Evolutionary conservation across 2,797 vertebrate genomes (phyloP).

Genomic region (Thamnophis elegans): DNA sequence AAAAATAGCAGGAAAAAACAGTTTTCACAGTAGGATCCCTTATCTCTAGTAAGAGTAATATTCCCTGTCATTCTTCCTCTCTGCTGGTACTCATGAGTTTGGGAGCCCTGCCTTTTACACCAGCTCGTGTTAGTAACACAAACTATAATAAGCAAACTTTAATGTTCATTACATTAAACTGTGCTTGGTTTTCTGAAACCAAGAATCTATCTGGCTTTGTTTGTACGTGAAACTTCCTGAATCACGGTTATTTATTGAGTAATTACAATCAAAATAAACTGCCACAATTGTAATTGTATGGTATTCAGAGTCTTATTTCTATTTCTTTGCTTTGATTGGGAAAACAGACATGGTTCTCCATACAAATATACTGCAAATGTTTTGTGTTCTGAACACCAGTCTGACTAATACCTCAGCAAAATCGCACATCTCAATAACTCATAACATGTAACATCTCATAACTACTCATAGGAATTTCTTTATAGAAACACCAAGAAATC

Average conservation of each 20-base stretch:
- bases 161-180: background rate
- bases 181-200: background rate
- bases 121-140: background rate
- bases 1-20: background rate
- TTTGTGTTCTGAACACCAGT: constrained; percentile 30
- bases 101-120: background rate
- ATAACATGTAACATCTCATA: background rate
- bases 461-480: background rate
- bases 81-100: background rate
- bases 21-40: background rate
- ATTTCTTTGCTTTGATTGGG: constrained; percentile 45
- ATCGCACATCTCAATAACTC: background rate
- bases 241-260: background rate
- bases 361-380: background rate
- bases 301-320: constrained; percentile 1
- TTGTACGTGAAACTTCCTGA: background rate
- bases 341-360: background rate
- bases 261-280: constrained; percentile 16
- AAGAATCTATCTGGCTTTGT: background rate
- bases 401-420: background rate
- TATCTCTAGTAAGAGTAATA: background rate
- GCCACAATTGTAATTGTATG: background rate
- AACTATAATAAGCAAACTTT: background rate
- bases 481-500: background rate
- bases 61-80: background rate